Percentiles rank a stretch among this genome's conserved stretches.
These are phyloP conservation scores for Maccullochella peelii DNA, from an alignment of 2,113 vertebrate genomes.

Conservation along the genomic window DNA sequence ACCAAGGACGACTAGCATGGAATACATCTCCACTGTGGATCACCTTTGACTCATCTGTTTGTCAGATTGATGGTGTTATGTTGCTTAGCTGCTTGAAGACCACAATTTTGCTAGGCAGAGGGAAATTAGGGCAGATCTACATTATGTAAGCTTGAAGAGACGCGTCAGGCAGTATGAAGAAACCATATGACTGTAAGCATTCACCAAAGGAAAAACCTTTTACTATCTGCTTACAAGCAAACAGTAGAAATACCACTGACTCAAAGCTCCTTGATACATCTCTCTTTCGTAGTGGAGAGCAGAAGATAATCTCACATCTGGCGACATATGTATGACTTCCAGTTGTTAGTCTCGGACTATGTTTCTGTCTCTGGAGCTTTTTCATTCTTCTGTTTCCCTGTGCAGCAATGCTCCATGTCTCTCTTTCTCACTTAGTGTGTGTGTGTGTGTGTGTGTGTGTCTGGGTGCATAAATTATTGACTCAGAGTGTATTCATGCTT, in stretches of 20 bases:
- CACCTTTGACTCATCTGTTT: conserved; percentile 67
- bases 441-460: conserved; percentile 48
- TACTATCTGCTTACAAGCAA: conserved; percentile 66
- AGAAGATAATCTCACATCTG: conserved; percentile 58
- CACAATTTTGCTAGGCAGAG: conserved; percentile 56
- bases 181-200: conserved; percentile 77
- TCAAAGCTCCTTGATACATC: conserved; percentile 34
- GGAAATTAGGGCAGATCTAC: conserved; percentile 84
- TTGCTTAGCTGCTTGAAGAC: conserved; percentile 67
- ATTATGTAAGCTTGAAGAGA: conserved; percentile 85
- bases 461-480: conserved; percentile 82
- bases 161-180: conserved; percentile 79
- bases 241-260: conserved; percentile 46
- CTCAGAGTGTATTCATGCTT: conserved; percentile 78
- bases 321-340: conserved; percentile 55
- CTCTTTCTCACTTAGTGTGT: conserved; percentile 51
- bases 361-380: conserved; percentile 65
- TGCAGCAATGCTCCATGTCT: conserved; percentile 40
- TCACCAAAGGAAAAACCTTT: conserved; percentile 71
- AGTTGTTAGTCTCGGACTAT: conserved; percentile 63
- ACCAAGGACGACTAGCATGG: background rate
- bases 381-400: conserved; percentile 50
- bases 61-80: conserved; percentile 68
- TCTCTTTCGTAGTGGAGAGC: conserved; percentile 14
- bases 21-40: conserved; percentile 18